Conservation (phyloP, 2,888 invertebrate genomes). For the Acrocyrtus sp. region DNA sequence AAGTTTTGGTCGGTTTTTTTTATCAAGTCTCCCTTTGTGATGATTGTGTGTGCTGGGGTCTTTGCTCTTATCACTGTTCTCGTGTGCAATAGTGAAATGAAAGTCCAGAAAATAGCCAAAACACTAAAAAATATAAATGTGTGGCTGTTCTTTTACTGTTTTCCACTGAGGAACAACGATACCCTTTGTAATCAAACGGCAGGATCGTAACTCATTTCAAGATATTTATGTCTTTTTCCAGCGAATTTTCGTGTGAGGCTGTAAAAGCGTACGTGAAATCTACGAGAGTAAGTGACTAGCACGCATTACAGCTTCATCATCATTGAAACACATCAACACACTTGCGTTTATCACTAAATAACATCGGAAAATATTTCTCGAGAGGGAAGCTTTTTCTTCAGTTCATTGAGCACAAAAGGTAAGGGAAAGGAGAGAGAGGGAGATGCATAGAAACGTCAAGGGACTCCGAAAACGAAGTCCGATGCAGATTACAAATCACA, state of each 20-base stretch:
- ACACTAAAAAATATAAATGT: too few species aligned
- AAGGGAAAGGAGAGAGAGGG: constrained; percentile 9
- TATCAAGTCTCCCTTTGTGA: too few species aligned
- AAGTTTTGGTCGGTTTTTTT: too few species aligned
- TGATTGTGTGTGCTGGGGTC: too few species aligned
- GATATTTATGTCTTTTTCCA: constrained; percentile 45
- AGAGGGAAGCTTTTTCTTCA: constrained; percentile 20
- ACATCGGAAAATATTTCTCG: constrained; percentile 32
- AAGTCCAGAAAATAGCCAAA: too few species aligned
- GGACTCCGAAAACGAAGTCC: too few species aligned
- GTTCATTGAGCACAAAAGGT: constrained; percentile 9
- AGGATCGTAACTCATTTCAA: constrained; percentile 47
- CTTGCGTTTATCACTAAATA: constrained; percentile 29
- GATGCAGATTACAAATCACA: too few species aligned
- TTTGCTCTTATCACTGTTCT: too few species aligned
- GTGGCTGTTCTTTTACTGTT: too few species aligned
- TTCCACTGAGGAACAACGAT: constrained; percentile 26
- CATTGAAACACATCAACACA: constrained; percentile 28
- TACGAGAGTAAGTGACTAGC: constrained; percentile 24
- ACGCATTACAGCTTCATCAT: constrained; percentile 51
- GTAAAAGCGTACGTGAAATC: constrained; percentile 17
- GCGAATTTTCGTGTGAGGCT: constrained; percentile 42
- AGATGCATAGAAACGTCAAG: background rate
- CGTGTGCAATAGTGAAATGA: too few species aligned
- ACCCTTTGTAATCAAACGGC: constrained; percentile 37